Base-by-base conservation (phyloP, 2,797 vertebrate species). In the Sebastes wilsoni region DNA sequence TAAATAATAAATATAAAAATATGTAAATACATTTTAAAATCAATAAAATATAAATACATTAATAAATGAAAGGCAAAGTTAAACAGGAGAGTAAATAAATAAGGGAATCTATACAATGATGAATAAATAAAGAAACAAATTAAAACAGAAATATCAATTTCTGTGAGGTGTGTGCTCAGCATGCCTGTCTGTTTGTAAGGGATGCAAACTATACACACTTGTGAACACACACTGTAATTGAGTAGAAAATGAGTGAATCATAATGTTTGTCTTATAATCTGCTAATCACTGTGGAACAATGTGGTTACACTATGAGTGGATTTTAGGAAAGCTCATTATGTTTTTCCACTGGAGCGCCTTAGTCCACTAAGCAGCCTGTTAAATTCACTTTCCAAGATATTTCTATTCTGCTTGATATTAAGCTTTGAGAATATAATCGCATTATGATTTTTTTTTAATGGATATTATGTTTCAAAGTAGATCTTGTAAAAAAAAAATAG, bases 251-350 rank as follows among this genome's bases (percentile, higher is more conserved):
- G 4, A 66, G 11, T 11, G 49, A 66, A 52, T 77, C 27, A 10
- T 64, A 56, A 27, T 75, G 74, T 74, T 23, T 46, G 20, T 25
- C 12, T 18, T 20, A 62, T 67, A 62, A 69, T 75, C 73, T 49
- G 66, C 49, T 85, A 70, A 82, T 71, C 18, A 14, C 66, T 56
- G 42, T 55, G 72, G 65, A 75, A 75, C 64, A 71, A 61, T 55
- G 62, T 18, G 23, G 12, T 68, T 61, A 52, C 46, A 73, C 20
- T 28, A 25, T 60, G 49, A 79, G 74, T 75, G 49, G 71, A 71
- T 84, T 86, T 79, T n/a, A 55, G 52, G 1, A 86, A 86, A 87
- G 54, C 72, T 27, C 59, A 46, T 88, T 75, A 82, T 72, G 68
- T 66, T 80, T 42, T 67, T 32, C 32, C 25, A 66, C 22, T 30